A percentile compares a stretch with the other conserved stretches of the same genome.
phyloP scores from a whole-genome alignment of 2,113 vertebrate species.

The Anolis carolinensis region DNA sequence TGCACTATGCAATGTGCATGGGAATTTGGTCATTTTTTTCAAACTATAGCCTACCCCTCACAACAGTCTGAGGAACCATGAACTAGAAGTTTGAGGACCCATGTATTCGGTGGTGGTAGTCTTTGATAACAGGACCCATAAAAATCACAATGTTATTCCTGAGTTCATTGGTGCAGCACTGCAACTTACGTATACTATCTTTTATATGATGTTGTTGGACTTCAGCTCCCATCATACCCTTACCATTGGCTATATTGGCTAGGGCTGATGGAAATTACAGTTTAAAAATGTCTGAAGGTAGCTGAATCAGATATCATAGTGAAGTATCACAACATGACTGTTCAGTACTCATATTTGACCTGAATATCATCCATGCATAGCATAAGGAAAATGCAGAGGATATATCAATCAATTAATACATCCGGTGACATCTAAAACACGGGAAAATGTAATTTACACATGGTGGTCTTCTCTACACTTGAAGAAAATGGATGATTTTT shows the following conservation, averaged over 20 bases:
- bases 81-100: too few species aligned
- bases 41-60: too few species aligned
- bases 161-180: neutral
- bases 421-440: neutral
- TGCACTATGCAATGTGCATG: too few species aligned
- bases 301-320: neutral
- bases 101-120: neutral
- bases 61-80: too few species aligned
- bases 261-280: neutral
- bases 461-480: slow-evolving; percentile 22
- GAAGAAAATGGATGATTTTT: slow-evolving; percentile 8
- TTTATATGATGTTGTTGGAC: neutral
- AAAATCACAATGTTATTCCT: neutral
- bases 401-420: slow-evolving; percentile 10
- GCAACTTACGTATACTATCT: neutral
- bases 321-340: neutral
- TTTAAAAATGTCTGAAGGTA: neutral
- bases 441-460: neutral
- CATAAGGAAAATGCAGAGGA: neutral
- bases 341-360: neutral
- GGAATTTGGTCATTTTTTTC: too few species aligned
- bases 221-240: neutral
- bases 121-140: neutral
- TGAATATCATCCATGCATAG: neutral
- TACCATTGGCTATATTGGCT: neutral